These are phyloP conservation scores for Phengaris arion DNA, from an alignment of 2,888 invertebrate genomes.

Conservation along the genomic window DNA sequence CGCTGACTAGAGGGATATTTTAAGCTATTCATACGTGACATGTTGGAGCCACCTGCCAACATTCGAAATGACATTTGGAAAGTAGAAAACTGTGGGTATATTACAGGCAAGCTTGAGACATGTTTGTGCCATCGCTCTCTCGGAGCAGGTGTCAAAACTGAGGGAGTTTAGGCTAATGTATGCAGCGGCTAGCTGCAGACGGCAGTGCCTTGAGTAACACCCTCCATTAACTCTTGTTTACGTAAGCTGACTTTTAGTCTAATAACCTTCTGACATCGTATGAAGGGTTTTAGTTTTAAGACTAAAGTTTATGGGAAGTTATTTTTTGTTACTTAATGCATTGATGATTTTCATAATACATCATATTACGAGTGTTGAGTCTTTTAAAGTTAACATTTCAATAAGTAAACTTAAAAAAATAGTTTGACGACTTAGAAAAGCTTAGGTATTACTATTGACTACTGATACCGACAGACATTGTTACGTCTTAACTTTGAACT, in stretches of 20 bases:
- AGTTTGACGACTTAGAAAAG: too few species aligned
- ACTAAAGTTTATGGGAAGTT: neutral
- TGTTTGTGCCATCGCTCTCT: conserved; percentile 63
- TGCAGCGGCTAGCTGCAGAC: conserved; percentile 56
- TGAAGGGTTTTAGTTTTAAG: neutral
- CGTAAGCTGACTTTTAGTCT: conserved; percentile 34
- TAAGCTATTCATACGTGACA: conserved; percentile 3
- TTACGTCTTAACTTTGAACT: too few species aligned
- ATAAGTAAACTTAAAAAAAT: too few species aligned
- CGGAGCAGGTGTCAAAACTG: conserved; percentile 78
- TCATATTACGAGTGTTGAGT: too few species aligned
- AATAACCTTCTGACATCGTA: conserved; percentile 24
- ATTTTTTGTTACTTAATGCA: neutral
- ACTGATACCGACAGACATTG: too few species aligned
- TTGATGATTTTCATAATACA: neutral
- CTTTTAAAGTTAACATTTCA: too few species aligned
- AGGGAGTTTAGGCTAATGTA: conserved; percentile 76
- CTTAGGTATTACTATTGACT: too few species aligned
- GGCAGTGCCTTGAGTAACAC: conserved; percentile 44
- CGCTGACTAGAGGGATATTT: neutral
- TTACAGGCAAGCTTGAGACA: conserved; percentile 57
- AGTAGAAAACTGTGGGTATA: conserved; percentile 32
- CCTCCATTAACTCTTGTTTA: conserved; percentile 60
- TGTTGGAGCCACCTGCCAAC: conserved; percentile 22
- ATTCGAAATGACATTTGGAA: conserved; percentile 22